Conservation (phyloP, 1,140 invertebrate species). For the Nasonia vitripennis region DNA sequence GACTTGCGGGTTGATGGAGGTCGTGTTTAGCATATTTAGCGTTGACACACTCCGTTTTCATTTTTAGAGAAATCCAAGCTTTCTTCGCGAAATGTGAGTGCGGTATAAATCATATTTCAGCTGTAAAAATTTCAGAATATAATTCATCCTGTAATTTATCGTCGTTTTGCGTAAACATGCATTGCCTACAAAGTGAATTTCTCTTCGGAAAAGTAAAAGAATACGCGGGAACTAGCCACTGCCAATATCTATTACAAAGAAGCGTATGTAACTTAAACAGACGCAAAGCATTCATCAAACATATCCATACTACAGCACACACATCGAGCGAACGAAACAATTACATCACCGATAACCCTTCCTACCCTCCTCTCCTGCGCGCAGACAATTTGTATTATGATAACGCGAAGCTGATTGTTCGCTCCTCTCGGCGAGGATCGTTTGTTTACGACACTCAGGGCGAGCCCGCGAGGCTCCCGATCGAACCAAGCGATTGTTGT, state of each 20-base stretch:
- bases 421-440: background rate
- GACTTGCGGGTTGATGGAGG: too few relatives aligned
- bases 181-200: background rate
- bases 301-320: background rate
- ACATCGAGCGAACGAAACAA: background rate
- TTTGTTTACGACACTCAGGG: conserved; percentile 28
- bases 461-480: background rate
- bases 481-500: conserved; percentile 24
- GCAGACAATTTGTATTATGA: conserved; percentile 36
- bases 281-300: too few relatives aligned
- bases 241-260: background rate
- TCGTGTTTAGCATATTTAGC: too few relatives aligned
- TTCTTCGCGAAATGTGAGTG: background rate
- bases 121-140: background rate
- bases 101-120: background rate
- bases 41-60: too few relatives aligned
- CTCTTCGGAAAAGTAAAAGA: background rate
- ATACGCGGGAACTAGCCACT: too few relatives aligned
- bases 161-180: background rate
- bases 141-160: too few relatives aligned
- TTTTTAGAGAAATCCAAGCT: too few relatives aligned
- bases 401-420: background rate
- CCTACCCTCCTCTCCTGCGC: background rate
- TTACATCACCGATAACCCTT: conserved; percentile 1
- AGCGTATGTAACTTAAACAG: background rate